A percentile compares a stretch with the other conserved stretches of the same genome.
phyloP scores from a whole-genome alignment of 2,797 vertebrate species.

The Octomys mimax region DNA sequence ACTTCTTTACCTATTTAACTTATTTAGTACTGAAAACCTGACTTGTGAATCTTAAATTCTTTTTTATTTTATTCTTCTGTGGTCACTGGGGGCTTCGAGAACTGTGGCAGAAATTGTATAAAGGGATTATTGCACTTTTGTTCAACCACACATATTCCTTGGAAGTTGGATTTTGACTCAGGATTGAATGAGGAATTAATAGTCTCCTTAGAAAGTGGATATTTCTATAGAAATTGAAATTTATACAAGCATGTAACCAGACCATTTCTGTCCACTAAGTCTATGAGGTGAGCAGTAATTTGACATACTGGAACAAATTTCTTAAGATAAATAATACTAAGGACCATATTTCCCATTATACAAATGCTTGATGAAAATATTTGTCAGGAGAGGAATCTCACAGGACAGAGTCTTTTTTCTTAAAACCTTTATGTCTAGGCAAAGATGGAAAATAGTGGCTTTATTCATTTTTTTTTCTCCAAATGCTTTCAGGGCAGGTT shows the following conservation, averaged over 20 bases:
- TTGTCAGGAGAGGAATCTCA: conserved; percentile 37
- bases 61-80: not conserved
- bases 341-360: conserved; percentile 30
- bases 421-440: conserved; percentile 44
- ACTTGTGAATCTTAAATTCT: conserved; percentile 54
- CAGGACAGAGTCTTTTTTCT: conserved; percentile 41
- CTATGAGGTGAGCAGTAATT: not conserved
- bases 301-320: conserved; percentile 22
- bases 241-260: not conserved
- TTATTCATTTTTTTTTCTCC: not conserved
- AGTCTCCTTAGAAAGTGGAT: conserved; percentile 7
- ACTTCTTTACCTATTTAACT: conserved; percentile 37
- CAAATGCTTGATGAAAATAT: conserved; percentile 41
- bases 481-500: too few species aligned
- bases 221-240: conserved; percentile 30
- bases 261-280: not conserved
- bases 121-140: not conserved
- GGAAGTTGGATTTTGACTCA: conserved; percentile 43
- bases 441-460: conserved; percentile 6
- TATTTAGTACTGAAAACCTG: conserved; percentile 26
- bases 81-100: not conserved
- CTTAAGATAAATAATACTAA: conserved; percentile 58
- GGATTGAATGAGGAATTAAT: conserved; percentile 29
- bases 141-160: not conserved
- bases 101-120: not conserved